phyloP scores from a whole-genome alignment of 2,797 vertebrate genomes.

The Gadopsis bispinosus region DNA sequence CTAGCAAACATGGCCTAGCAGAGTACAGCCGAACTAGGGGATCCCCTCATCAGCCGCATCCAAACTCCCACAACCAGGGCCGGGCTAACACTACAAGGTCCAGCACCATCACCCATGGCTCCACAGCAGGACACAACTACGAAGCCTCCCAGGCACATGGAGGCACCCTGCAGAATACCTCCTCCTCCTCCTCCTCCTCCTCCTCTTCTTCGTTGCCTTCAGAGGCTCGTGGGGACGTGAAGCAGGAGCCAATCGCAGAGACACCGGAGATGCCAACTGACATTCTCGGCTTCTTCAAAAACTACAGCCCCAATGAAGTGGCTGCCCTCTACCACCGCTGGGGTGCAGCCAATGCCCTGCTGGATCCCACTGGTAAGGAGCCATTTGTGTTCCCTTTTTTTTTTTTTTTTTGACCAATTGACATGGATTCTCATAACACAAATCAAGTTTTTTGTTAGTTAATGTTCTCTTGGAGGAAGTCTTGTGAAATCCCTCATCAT shows the following conservation, averaged over 20 bases:
- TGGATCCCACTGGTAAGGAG: slow-evolving; percentile 89
- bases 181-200: slow-evolving; percentile 47
- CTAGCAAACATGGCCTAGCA: slow-evolving; percentile 86
- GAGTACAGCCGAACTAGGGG: slow-evolving; percentile 79
- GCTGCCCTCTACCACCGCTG: slow-evolving; percentile 93
- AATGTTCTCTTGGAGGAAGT: neutral
- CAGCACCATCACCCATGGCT: slow-evolving; percentile 63
- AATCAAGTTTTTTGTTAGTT: neutral
- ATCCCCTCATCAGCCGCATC: slow-evolving; percentile 57
- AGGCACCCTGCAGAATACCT: slow-evolving; percentile 56
- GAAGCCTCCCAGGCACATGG: slow-evolving; percentile 64
- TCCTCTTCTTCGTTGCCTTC: slow-evolving; percentile 65
- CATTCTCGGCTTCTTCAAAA: slow-evolving; percentile 90
- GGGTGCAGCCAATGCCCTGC: slow-evolving; percentile 85
- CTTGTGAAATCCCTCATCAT: slow-evolving; percentile 15
- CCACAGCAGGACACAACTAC: slow-evolving; percentile 52
- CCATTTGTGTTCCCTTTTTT: neutral
- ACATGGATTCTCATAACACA: neutral
- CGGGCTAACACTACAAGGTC: slow-evolving; percentile 59
- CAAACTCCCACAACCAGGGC: slow-evolving; percentile 62
- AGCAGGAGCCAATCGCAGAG: slow-evolving; percentile 84
- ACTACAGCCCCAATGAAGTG: slow-evolving; percentile 93
- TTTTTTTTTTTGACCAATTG: neutral
- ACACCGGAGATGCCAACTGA: slow-evolving; percentile 86
- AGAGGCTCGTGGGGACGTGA: slow-evolving; percentile 70